These are phyloP conservation scores for Drosophila maculinotata DNA, from an alignment of 2,888 invertebrate species.

Conservation along the genomic window DNA sequence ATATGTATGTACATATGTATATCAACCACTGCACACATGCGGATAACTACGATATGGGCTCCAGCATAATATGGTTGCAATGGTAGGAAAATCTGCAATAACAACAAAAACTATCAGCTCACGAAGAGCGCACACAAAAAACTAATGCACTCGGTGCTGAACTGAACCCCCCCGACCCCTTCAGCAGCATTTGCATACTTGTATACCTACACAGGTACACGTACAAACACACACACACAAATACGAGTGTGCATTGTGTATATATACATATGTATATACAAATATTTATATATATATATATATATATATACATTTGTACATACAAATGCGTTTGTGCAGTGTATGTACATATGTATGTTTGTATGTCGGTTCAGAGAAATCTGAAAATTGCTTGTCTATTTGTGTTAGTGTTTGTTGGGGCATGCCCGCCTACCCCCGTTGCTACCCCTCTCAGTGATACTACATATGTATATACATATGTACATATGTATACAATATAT, in stretches of 20 bases:
- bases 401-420: conserved; percentile 2
- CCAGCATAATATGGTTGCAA: not conserved
- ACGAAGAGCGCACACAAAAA: conserved; percentile 21
- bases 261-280: conserved; percentile 9
- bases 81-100: conserved; percentile 2
- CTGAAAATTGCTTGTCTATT: conserved; percentile 10
- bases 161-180: conserved; percentile 12
- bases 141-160: conserved; percentile 26
- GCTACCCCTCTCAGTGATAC: no score
- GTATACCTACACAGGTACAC: not conserved
- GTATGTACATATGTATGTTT: not conserved
- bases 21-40: conserved; percentile 5
- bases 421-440: not conserved
- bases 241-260: no score
- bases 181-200: not conserved
- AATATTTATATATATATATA: conserved; percentile 6
- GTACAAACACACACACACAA: not conserved
- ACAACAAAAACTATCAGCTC: conserved; percentile 16
- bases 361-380: conserved; percentile 3
- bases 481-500: no score
- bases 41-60: not conserved
- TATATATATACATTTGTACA: conserved; percentile 3
- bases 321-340: no score
- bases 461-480: no score
- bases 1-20: not conserved